phyloP scores from a whole-genome alignment of 2,888 invertebrate genomes.

The Rhamphomyia laevipes region DNA sequence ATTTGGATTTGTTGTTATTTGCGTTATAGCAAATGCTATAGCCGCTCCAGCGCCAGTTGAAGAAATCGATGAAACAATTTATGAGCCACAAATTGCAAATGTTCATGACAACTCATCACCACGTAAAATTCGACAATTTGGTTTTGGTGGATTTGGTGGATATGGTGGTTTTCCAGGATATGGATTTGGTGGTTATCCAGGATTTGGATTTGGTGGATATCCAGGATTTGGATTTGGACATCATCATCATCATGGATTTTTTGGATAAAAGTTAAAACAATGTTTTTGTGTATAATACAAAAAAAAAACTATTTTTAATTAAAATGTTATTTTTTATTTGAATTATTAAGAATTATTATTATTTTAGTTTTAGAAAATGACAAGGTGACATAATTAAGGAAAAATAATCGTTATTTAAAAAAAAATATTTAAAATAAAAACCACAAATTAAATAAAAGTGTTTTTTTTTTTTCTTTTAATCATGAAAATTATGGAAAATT shows the following conservation, averaged over 20 bases:
- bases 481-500: too few relatives aligned
- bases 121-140: neutral
- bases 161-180: neutral
- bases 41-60: too few relatives aligned
- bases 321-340: too few relatives aligned
- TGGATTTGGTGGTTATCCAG: constrained; percentile 5
- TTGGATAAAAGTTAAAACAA: constrained; percentile 10
- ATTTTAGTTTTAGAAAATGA: too few relatives aligned
- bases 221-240: constrained; percentile 9
- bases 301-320: too few relatives aligned
- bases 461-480: too few relatives aligned
- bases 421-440: too few relatives aligned
- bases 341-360: too few relatives aligned
- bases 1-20: neutral
- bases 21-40: neutral
- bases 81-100: neutral
- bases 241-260: constrained; percentile 6
- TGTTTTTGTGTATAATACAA: neutral
- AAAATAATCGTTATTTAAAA: too few relatives aligned
- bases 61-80: neutral
- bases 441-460: too few relatives aligned
- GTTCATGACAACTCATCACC: neutral
- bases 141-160: neutral
- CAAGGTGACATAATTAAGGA: too few relatives aligned
- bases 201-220: constrained; percentile 11